Percentiles rank a stretch among this genome's conserved stretches.
Evolutionary conservation across 2,797 vertebrate species (phyloP).

Genomic region (Chrosomus eos): DNA sequence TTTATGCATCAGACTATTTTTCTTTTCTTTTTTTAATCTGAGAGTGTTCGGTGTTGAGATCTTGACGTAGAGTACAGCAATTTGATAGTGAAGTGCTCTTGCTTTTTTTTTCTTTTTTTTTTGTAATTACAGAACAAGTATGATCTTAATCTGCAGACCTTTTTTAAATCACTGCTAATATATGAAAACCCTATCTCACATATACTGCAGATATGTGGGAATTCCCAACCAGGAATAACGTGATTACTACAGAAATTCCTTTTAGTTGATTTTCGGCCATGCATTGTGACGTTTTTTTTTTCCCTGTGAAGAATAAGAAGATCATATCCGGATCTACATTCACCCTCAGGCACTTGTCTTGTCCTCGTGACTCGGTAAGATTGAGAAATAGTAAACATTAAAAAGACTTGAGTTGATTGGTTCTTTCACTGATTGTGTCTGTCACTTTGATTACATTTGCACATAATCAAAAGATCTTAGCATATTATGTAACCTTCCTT

Average conservation of each 20-base stretch:
- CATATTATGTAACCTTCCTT: neutral
- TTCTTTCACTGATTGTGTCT: neutral
- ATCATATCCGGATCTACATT: neutral
- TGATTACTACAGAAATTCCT: neutral
- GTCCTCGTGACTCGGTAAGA: neutral
- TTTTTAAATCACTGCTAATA: neutral
- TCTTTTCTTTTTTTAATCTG: neutral
- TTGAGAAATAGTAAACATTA: neutral
- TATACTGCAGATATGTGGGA: neutral
- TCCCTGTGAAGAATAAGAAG: neutral
- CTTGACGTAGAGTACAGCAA: neutral
- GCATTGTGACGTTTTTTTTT: neutral
- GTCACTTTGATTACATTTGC: neutral
- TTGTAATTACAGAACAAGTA: neutral
- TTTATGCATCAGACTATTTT: neutral
- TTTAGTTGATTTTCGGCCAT: neutral
- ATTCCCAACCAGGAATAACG: neutral
- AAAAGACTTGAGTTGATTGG: neutral
- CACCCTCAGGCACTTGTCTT: neutral
- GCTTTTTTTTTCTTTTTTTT: neutral
- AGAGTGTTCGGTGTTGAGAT: neutral
- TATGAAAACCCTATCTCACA: neutral
- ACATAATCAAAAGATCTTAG: slow-evolving; percentile 24
- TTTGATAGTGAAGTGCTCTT: neutral
- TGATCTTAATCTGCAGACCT: slow-evolving; percentile 7